phyloP scores from a whole-genome alignment of 2,797 vertebrate genomes.

The Streptopelia turtur region DNA sequence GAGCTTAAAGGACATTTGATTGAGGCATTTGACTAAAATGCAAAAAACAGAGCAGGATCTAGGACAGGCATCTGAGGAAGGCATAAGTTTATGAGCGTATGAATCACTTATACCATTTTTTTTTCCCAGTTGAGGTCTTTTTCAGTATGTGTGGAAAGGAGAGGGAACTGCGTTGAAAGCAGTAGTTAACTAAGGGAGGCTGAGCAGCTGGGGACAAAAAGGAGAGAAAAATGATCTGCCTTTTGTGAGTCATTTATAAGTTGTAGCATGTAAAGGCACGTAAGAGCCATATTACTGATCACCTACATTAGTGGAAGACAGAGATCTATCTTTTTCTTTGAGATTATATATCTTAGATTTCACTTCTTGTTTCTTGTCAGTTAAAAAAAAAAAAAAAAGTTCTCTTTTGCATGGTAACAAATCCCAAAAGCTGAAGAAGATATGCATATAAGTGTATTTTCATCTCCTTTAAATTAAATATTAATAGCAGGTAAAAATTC shows the following conservation, averaged over 20 bases:
- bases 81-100: not conserved
- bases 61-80: not conserved
- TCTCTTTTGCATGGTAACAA: not conserved
- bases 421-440: not conserved
- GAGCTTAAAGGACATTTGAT: conserved; percentile 33
- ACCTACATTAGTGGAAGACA: not conserved
- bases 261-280: not conserved
- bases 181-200: conserved; percentile 2
- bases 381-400: not conserved
- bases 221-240: not conserved
- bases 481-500: not conserved
- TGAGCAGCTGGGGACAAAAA: not conserved
- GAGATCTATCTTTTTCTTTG: not conserved
- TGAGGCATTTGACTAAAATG: conserved; percentile 52
- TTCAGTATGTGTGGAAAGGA: not conserved
- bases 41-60: not conserved
- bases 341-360: not conserved
- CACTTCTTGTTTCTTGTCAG: not conserved
- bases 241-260: not conserved
- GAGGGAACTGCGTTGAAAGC: conserved; percentile 14
- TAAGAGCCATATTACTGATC: not conserved
- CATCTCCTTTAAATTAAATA: not conserved
- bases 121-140: not conserved
- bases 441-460: not conserved
- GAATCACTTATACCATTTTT: not conserved